Conservation (phyloP, 2,113 vertebrate species). For the Chaetops frenatus region DNA sequence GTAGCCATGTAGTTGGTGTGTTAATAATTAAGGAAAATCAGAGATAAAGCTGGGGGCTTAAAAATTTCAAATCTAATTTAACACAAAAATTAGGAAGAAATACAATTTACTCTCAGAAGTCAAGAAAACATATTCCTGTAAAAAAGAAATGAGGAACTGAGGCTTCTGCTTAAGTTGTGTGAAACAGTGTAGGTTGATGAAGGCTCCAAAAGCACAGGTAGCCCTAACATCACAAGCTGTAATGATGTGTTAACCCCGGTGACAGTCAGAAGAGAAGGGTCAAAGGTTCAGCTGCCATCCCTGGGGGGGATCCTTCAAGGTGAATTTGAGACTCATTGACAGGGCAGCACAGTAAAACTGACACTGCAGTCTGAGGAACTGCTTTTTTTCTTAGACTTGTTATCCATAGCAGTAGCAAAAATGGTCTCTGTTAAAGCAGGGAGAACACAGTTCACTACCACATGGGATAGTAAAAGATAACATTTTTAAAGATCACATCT, state of each 20-base stretch:
- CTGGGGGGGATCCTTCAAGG: not conserved
- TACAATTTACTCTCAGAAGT: not conserved
- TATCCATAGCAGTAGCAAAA: not conserved
- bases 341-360: not conserved
- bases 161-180: not conserved
- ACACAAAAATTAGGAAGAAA: not conserved
- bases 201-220: not conserved
- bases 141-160: not conserved
- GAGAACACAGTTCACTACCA: not conserved
- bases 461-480: not conserved
- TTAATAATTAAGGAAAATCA: not conserved
- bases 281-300: constrained; percentile 28
- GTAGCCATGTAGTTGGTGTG: not conserved
- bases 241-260: constrained; percentile 25
- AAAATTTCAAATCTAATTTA: not conserved
- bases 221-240: not conserved
- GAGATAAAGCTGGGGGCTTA: not conserved
- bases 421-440: not conserved
- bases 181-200: not conserved
- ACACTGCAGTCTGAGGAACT: not conserved
- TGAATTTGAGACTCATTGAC: constrained; percentile 23
- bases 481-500: not conserved
- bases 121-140: not conserved
- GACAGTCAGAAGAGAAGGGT: constrained; percentile 12
- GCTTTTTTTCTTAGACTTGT: not conserved